These are phyloP conservation scores for Blastobasis adustella DNA, from an alignment of 2,888 invertebrate species.

Conservation along the genomic window DNA sequence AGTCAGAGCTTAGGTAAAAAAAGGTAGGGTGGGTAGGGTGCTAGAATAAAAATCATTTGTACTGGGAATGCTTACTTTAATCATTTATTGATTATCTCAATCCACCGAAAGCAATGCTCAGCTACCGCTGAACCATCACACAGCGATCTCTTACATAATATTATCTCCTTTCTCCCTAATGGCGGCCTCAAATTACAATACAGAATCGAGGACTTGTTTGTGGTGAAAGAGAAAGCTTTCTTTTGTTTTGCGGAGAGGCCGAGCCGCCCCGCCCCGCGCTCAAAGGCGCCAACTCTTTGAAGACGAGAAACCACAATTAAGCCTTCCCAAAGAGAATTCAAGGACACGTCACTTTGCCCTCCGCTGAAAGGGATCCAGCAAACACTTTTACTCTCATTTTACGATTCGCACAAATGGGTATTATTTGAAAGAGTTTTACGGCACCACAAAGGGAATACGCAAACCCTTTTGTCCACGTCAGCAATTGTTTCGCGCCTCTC, in stretches of 20 bases:
- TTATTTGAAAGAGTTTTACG: conserved; percentile 43
- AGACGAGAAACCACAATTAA: conserved; percentile 68
- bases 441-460: conserved; percentile 26
- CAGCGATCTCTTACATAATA: too few relatives aligned
- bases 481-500: conserved; percentile 12
- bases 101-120: too few relatives aligned
- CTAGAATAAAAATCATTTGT: too few relatives aligned
- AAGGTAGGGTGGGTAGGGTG: too few relatives aligned
- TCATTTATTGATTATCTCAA: too few relatives aligned
- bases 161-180: too few relatives aligned
- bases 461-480: conserved; percentile 36
- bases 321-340: conserved; percentile 63
- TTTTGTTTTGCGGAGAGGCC: conserved; percentile 45
- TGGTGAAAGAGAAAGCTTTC: conserved; percentile 48
- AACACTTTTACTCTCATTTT: conserved; percentile 58
- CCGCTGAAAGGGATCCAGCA: conserved; percentile 52
- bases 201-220: conserved; percentile 26
- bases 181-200: conserved; percentile 14
- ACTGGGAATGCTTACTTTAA: too few relatives aligned
- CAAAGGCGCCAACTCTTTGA: conserved; percentile 68
- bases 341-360: conserved; percentile 57
- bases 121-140: too few relatives aligned
- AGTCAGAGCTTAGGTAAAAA: too few relatives aligned
- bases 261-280: conserved; percentile 30
- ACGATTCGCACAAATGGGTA: conserved; percentile 38